Evolutionary conservation across 2,888 invertebrate species (phyloP).

Genomic region (Eristalis pertinax): DNA sequence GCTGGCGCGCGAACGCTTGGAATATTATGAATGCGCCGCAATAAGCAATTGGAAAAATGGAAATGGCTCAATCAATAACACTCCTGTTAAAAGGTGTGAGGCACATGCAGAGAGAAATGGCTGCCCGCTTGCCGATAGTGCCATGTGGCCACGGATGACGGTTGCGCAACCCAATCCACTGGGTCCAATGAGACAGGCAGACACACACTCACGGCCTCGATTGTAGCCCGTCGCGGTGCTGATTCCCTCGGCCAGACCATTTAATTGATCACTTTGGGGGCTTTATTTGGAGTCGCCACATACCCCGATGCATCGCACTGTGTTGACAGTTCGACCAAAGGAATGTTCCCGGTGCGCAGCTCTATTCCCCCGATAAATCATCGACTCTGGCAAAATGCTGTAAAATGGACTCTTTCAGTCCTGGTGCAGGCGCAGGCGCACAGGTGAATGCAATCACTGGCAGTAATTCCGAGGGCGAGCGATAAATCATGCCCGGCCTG

Average conservation of each 20-base stretch:
- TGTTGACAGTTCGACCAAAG: constrained; percentile 54
- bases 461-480: constrained; percentile 54
- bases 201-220: constrained; percentile 14
- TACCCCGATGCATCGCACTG: constrained; percentile 21
- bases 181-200: constrained; percentile 9
- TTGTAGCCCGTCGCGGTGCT: constrained; percentile 52
- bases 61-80: constrained; percentile 73
- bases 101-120: constrained; percentile 71
- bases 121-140: constrained; percentile 44
- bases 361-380: constrained; percentile 50
- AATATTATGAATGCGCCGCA: constrained; percentile 68
- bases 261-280: constrained; percentile 71
- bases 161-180: constrained; percentile 60
- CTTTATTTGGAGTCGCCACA: constrained; percentile 60
- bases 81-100: constrained; percentile 72
- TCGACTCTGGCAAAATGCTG: constrained; percentile 40
- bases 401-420: constrained; percentile 40
- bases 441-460: constrained; percentile 69
- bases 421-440: constrained; percentile 61
- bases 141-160: constrained; percentile 46
- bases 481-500: constrained; percentile 59
- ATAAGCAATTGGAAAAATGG: constrained; percentile 72
- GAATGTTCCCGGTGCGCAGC: constrained; percentile 23
- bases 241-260: constrained; percentile 45
- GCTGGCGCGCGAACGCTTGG: constrained; percentile 8